Percentiles rank a stretch among this genome's conserved stretches.
phyloP scores from a whole-genome alignment of 2,888 invertebrate genomes.

The Tethea ocularis region DNA sequence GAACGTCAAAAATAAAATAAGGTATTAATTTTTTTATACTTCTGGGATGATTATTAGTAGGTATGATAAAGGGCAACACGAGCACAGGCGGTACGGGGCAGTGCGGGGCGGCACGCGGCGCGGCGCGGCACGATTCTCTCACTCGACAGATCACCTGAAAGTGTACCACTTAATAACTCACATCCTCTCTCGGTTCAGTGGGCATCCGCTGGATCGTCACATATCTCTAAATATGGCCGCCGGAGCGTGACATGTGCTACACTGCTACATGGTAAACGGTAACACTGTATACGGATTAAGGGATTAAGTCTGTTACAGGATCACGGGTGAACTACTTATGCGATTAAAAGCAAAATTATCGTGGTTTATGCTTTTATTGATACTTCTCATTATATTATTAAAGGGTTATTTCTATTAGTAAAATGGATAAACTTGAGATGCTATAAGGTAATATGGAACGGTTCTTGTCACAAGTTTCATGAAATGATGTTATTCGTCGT shows the following conservation, averaged over 20 bases:
- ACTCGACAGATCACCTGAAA: slow-evolving; percentile 83
- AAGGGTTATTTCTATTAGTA: slow-evolving; percentile 3
- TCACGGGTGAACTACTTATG: slow-evolving; percentile 6
- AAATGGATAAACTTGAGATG: not conserved
- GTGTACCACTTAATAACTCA: slow-evolving; percentile 83
- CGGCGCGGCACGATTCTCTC: slow-evolving; percentile 68
- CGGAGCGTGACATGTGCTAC: slow-evolving; percentile 67
- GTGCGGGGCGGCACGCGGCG: slow-evolving; percentile 32
- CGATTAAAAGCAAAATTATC: slow-evolving; percentile 26
- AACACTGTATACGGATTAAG: slow-evolving; percentile 5
- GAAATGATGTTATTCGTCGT: not conserved
- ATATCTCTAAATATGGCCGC: slow-evolving; percentile 81
- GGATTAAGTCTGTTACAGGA: slow-evolving; percentile 5
- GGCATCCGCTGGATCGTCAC: slow-evolving; percentile 81
- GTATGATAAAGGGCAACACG: not conserved
- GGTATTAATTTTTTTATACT: not conserved
- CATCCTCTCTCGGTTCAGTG: slow-evolving; percentile 81
- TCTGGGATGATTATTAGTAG: not conserved
- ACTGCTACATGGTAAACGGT: slow-evolving; percentile 17
- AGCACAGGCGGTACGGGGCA: slow-evolving; percentile 16
- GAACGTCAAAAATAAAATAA: not conserved
- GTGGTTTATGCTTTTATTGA: slow-evolving; percentile 18
- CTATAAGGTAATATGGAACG: too few relatives aligned
- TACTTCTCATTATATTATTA: not conserved
- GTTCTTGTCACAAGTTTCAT: too few relatives aligned